Conservation (phyloP, 92 coral and sea anemone species). For the Porites rus region DNA sequence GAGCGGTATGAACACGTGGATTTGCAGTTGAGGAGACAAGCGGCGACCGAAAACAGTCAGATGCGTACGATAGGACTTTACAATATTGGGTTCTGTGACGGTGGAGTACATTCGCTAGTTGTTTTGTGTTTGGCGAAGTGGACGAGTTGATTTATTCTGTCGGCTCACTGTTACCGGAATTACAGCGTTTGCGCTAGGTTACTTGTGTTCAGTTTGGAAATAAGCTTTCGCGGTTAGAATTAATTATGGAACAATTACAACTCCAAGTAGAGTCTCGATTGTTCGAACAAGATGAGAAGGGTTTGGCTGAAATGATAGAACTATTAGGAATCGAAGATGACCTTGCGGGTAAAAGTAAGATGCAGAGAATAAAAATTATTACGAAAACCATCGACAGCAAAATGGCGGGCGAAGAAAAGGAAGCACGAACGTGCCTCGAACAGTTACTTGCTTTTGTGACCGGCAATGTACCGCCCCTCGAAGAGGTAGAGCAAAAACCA, state of each 20-base stretch:
- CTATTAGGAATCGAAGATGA: constrained; percentile 16
- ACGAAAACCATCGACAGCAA: constrained; percentile 3
- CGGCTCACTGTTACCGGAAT: no score
- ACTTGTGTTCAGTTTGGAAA: no score
- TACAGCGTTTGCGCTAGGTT: no score
- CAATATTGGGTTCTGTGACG: no score
- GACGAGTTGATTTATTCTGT: no score
- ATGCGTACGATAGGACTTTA: no score
- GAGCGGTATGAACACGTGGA: no score
- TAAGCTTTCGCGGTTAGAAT: no score
- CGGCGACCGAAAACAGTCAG: no score
- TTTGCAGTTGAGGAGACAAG: no score
- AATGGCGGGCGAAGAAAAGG: constrained; percentile 42
- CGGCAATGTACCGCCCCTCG: background rate
- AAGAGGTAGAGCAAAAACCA: background rate
- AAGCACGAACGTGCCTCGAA: constrained; percentile 9
- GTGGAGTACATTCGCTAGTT: no score
- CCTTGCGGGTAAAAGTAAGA: constrained; percentile 17
- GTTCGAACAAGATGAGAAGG: constrained; percentile 35
- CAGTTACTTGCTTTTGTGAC: constrained; percentile 11
- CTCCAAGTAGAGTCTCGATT: constrained; percentile 23
- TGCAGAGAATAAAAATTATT: constrained; percentile 22
- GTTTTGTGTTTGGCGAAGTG: no score
- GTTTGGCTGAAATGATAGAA: constrained; percentile 33
- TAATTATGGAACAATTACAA: constrained; percentile 26